Evolutionary conservation across 1,140 invertebrate genomes (phyloP), one percentile per base, ranked within the genome.

Genomic region (Cotesia vestalis): DNA sequence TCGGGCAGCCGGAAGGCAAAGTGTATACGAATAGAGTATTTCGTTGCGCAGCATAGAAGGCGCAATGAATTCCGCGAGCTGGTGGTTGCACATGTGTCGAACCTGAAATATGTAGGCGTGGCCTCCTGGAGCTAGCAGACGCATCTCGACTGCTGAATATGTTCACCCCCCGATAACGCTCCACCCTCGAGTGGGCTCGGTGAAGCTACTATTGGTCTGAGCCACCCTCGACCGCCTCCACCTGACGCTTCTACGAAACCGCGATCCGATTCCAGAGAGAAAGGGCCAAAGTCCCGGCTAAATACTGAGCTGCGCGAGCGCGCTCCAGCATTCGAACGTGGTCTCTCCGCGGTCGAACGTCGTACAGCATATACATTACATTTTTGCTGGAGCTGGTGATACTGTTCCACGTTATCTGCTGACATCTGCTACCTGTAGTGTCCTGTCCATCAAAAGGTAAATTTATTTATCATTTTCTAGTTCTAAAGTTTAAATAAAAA

Each of bases 81-180:
- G 66, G 77, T 66, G 73, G 71, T 69, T 69, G 74, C 85, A 86
- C 84, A 86, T 86, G 86, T 86, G 86, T 86, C 86, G 85, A 87
- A 86, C 78, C 85, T 86, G 84, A 87, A 87, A 87, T 87, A 86
- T 86, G 85, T 86, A 86, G 86, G 86, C 86, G 86, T 85, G 86
- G 86, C 84, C 79, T 82, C 74, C 75, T 79, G 67, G 75, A 75
- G 77, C 78, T 82, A 85, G 79, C 85, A 85, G 85, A 86, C 84
- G 84, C 84, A 72, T 80, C 78, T 75, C 84, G 81, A 83, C 84
- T 81, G 81, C 78, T 76, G 86, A 87, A 86, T 87, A 87, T 86
- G 86, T 86, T 87, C 70, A 63, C 69, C 62, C 60, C 64, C 63
- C 73, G 79, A 59, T 74, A 71, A 81, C 74, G 85, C 86, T 86